Conservation (phyloP, 2,888 invertebrate species). For the Tetramorium bicarinatum region DNA sequence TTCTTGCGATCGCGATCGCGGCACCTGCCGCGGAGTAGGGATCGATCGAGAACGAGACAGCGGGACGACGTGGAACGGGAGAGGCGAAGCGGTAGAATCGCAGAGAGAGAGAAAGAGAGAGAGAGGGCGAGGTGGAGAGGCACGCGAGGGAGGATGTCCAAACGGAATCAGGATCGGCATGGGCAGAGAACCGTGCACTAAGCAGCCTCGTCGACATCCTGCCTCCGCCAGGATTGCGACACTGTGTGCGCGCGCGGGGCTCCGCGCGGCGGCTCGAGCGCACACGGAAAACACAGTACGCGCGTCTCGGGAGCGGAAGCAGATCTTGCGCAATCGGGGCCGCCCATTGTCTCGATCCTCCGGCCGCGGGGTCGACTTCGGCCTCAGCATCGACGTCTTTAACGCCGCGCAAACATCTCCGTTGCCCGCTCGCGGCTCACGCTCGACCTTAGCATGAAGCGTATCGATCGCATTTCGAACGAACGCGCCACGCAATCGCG, state of each 20-base stretch:
- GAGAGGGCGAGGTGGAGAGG: conserved; percentile 30
- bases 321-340: conserved; percentile 81
- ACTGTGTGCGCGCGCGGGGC: conserved; percentile 61
- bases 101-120: background rate
- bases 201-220: conserved; percentile 86
- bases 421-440: conserved; percentile 50
- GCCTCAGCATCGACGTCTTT: conserved; percentile 66
- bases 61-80: conserved; percentile 50
- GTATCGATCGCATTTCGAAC: conserved; percentile 48
- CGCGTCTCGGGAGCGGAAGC: conserved; percentile 80
- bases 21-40: conserved; percentile 51
- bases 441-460: conserved; percentile 38
- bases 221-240: conserved; percentile 82
- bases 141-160: conserved; percentile 66
- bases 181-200: conserved; percentile 80
- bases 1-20: conserved; percentile 45
- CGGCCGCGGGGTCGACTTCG: conserved; percentile 75
- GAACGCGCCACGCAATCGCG: conserved; percentile 11
- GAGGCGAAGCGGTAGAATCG: conserved; percentile 22
- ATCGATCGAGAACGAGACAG: conserved; percentile 64
- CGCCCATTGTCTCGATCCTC: conserved; percentile 83
- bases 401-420: conserved; percentile 50
- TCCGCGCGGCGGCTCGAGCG: conserved; percentile 67
- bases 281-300: conserved; percentile 70
- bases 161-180: conserved; percentile 81